Percentiles rank a stretch among this genome's conserved stretches.
Evolutionary conservation across 2,113 vertebrate genomes (phyloP).

Genomic region (Dolichallabes microphthalmus): DNA sequence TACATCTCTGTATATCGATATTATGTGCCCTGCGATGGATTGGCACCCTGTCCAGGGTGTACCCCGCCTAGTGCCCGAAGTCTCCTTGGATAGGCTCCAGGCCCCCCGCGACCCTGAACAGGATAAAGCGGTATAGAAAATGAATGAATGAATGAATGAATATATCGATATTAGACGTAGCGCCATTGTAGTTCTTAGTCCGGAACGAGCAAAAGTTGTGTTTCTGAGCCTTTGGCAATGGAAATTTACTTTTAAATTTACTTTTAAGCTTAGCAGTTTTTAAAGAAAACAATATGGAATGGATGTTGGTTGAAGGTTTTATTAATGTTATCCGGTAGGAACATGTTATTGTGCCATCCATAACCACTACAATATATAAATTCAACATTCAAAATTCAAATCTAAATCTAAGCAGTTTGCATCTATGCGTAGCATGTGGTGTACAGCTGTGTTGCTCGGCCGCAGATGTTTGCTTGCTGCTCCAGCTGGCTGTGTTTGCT

Average conservation of each 20-base stretch:
- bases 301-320: not conserved
- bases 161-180: no score
- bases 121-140: no score
- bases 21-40: no score
- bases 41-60: no score
- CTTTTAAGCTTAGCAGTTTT: not conserved
- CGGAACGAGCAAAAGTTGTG: not conserved
- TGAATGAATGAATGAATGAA: no score
- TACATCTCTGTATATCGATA: not conserved
- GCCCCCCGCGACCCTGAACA: no score
- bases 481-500: constrained; percentile 73
- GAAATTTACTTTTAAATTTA: not conserved
- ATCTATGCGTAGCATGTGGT: constrained; percentile 52
- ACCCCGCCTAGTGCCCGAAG: no score
- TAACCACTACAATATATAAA: not conserved
- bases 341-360: not conserved
- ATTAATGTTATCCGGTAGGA: not conserved
- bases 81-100: no score
- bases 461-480: constrained; percentile 66
- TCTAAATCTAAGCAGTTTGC: constrained; percentile 53
- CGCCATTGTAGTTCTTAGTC: not conserved
- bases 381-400: not conserved
- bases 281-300: not conserved
- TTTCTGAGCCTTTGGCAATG: not conserved
- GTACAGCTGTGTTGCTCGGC: constrained; percentile 57